phyloP scores from a whole-genome alignment of 2,797 vertebrate genomes.

The Muraenolepis orangiensis region DNA sequence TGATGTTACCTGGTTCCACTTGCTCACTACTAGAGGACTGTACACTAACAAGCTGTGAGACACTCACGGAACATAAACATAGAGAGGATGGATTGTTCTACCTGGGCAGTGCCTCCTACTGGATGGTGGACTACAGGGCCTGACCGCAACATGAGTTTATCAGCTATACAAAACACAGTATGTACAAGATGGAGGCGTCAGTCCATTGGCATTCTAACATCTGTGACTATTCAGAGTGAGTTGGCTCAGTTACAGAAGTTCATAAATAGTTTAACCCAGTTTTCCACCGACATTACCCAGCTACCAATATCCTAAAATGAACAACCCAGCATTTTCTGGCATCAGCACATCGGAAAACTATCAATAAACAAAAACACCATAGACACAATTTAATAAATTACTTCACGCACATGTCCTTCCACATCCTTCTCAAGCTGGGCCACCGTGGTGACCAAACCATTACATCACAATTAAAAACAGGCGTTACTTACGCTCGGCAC shows the following conservation, averaged over 20 bases:
- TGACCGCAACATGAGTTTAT: constrained; percentile 27
- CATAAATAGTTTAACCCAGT: constrained; percentile 58
- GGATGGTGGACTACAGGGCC: constrained; percentile 21
- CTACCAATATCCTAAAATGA: constrained; percentile 28
- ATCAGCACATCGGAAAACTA: constrained; percentile 15
- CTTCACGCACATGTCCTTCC: constrained; percentile 34
- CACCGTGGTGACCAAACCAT: constrained; percentile 5
- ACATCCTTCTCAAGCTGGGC: background rate
- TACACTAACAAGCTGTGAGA: constrained; percentile 43
- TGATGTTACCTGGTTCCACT: background rate
- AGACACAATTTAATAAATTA: constrained; percentile 39
- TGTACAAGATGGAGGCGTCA: constrained; percentile 65
- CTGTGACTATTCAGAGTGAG: constrained; percentile 43
- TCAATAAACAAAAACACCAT: constrained; percentile 18
- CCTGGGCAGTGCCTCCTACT: constrained; percentile 26
- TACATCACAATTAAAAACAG: background rate
- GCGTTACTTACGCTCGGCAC: constrained; percentile 8
- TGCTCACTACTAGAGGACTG: constrained; percentile 34
- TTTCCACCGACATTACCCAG: constrained; percentile 32
- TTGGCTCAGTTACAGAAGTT: constrained; percentile 75
- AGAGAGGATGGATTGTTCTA: constrained; percentile 25
- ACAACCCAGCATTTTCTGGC: constrained; percentile 24
- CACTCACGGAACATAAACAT: constrained; percentile 47
- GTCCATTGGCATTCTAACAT: constrained; percentile 54
- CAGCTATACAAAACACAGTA: constrained; percentile 44